Evolutionary conservation across 2,113 vertebrate species (phyloP), one percentile per base, ranked within the genome.

Genomic region (Gadus chalcogrammus): DNA sequence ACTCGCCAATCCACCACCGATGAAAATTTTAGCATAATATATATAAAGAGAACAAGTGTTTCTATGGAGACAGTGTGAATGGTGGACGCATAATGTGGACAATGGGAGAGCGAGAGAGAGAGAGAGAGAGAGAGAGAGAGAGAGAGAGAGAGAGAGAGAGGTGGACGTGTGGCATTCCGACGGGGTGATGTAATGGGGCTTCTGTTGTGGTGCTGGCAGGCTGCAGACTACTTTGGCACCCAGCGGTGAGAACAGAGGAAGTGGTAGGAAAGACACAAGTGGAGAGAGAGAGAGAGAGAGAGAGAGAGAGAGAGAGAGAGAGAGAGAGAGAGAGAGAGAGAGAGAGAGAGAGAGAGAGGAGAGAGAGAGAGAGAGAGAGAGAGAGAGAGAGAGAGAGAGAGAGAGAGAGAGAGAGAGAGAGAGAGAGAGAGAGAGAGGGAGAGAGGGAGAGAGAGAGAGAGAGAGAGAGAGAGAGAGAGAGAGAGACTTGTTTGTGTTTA

Each of bases 151-250:
- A 48, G 42, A 48, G 42, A 48, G 75, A 78, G 77, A 75, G 73
- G 68, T 71, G 73, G 80, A 65, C 18, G 31, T 70, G 66, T 65
- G 62, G 31, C n/a, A 58, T 82, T 86, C 81, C 76, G 72, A 69
- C 28, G 68, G 70, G 76, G 77, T 87, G 83, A 88, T 81, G 83
- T 79, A 84, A 84, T 66, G 6, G 71, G 70, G 68, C 69, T 61
- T 76, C 76, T 82, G 35, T 71, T 68, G 62, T 61, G 67, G 77
- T 60, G 42, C 74, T 82, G 82, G 82, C 75, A 68, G 79, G 65
- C 52, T 16, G 58, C 65, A 65, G 62, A 78, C 69, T 72, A 61
- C 65, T 53, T 75, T 84, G 81, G 68, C n/a, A 75, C 12, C 20
- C 22, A 12, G 72, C 20, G 81, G 77, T 80, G 82, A 87, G 82